Evolutionary conservation across 2,797 vertebrate genomes (phyloP).

Genomic region (Mastacembelus armatus): DNA sequence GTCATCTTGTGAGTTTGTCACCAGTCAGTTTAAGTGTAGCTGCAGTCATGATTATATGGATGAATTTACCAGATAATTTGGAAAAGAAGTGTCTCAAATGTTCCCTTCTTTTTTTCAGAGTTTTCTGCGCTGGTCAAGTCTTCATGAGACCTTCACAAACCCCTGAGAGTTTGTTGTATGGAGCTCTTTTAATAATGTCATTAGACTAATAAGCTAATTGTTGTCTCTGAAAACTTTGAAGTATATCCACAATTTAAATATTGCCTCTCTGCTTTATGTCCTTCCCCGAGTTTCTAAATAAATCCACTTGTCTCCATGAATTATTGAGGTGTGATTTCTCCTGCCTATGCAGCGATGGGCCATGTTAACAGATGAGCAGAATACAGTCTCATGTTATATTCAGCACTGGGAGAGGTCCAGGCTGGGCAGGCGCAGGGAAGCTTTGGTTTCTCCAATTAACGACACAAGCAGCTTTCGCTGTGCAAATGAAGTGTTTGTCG

Average conservation of each 20-base stretch:
- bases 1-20: no score
- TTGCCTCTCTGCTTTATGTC: conserved; percentile 24
- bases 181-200: conserved; percentile 11
- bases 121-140: conserved; percentile 80
- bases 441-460: conserved; percentile 48
- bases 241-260: conserved; percentile 4
- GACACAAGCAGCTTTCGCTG: conserved; percentile 21
- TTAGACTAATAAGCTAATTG: no score
- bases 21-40: no score
- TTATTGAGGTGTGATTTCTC: conserved; percentile 9
- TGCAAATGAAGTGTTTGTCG: conserved; percentile 43
- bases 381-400: conserved; percentile 33
- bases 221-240: no score
- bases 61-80: no score
- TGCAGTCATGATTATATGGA: no score
- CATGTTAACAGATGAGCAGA: conserved; percentile 17
- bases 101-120: conserved; percentile 63
- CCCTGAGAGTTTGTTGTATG: not conserved
- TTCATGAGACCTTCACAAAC: conserved; percentile 49
- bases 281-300: conserved; percentile 47
- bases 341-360: not conserved
- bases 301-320: conserved; percentile 21
- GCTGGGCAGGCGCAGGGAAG: not conserved
- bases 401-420: conserved; percentile 26
- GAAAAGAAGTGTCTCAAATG: no score